Evolutionary conservation across 2,113 vertebrate species (phyloP).

Genomic region (Oreocharis arfaki): DNA sequence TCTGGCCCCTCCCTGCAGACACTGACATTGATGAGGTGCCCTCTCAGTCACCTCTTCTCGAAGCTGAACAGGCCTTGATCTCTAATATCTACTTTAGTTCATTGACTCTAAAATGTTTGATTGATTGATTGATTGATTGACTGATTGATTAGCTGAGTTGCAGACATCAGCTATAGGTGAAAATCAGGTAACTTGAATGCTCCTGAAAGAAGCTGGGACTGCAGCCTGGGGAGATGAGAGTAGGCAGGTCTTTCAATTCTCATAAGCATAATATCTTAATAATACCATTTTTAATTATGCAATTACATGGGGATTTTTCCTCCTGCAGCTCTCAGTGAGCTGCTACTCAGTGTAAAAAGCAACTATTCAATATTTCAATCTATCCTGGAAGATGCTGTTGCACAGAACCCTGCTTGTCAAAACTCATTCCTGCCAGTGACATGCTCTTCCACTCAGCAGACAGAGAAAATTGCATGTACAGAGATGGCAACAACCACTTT

Average conservation of each 20-base stretch:
- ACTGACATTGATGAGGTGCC: accelerated
- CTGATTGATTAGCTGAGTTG: background rate
- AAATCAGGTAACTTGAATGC: background rate
- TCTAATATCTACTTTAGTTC: background rate
- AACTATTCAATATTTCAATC: background rate
- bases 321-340: background rate
- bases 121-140: background rate
- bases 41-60: background rate
- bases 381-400: background rate
- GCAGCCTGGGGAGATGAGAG: background rate
- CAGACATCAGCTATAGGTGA: background rate
- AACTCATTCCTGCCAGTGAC: background rate
- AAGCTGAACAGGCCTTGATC: background rate
- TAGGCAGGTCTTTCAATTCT: background rate
- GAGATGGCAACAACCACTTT: background rate
- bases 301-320: background rate
- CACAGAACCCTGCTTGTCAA: background rate
- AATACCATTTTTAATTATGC: background rate
- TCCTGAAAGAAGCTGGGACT: background rate
- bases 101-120: background rate
- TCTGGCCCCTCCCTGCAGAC: background rate
- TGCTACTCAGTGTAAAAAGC: background rate
- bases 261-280: background rate
- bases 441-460: background rate
- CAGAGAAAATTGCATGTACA: background rate